Evolutionary conservation across 2,797 vertebrate species (phyloP).

Genomic region (Catharus ustulatus): DNA sequence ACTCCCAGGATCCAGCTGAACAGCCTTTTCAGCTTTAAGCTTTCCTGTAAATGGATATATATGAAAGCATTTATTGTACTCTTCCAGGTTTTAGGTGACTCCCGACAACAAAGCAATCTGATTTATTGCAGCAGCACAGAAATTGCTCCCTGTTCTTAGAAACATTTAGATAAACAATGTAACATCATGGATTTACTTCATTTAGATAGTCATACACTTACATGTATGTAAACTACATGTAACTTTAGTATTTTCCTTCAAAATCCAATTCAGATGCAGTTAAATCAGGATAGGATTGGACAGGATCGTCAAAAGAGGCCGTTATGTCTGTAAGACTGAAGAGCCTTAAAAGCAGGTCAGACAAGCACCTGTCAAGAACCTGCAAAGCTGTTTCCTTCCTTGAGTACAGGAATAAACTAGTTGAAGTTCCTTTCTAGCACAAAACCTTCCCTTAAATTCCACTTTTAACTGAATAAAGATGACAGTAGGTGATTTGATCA

Average conservation of each 20-base stretch:
- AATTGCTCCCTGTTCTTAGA: not conserved
- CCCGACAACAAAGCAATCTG: not conserved
- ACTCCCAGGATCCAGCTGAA: conserved; percentile 84
- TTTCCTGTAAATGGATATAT: conserved; percentile 81
- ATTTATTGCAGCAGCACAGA: not conserved
- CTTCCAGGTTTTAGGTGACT: not conserved
- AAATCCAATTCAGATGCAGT: not conserved
- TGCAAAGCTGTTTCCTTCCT: not conserved
- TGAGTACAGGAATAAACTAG: not conserved
- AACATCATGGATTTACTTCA: not conserved
- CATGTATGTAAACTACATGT: not conserved
- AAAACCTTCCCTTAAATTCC: not conserved
- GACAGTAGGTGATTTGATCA: conserved; percentile 42
- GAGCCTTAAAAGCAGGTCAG: not conserved
- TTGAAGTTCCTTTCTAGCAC: not conserved
- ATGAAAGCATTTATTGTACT: not conserved
- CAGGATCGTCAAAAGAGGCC: not conserved
- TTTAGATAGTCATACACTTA: not conserved
- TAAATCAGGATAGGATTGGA: not conserved
- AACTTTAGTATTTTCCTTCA: not conserved
- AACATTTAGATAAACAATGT: not conserved
- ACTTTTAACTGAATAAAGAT: conserved; percentile 40
- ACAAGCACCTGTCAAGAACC: not conserved
- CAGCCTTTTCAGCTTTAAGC: conserved; percentile 84
- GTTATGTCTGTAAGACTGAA: not conserved